A percentile compares a stretch with the other conserved stretches of the same genome.
phyloP scores from a whole-genome alignment of 2,797 vertebrate species.

The Chelmon rostratus region DNA sequence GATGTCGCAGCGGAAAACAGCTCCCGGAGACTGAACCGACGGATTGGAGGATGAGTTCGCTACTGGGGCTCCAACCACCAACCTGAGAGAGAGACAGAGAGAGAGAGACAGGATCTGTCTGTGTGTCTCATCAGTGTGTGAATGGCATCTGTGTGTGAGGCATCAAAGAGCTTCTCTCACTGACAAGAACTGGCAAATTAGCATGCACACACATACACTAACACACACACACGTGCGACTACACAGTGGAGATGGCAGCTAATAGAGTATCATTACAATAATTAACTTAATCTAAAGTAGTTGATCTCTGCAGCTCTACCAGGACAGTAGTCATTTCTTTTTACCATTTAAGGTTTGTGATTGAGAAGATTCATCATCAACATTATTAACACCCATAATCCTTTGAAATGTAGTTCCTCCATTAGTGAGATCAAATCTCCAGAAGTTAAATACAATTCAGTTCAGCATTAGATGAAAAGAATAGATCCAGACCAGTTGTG shows the following conservation, averaged over 20 bases:
- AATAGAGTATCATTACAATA: not conserved
- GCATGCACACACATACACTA: conserved; percentile 37
- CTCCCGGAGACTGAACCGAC: conserved; percentile 87
- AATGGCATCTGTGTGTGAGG: conserved; percentile 68
- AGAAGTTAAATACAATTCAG: not conserved
- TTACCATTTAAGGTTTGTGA: conserved; percentile 1
- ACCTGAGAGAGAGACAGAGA: conserved; percentile 81
- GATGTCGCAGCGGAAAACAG: conserved; percentile 90
- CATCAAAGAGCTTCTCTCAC: conserved; percentile 69
- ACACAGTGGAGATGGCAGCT: conserved; percentile 14
- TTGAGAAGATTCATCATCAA: not conserved
- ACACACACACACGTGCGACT: conserved; percentile 1
- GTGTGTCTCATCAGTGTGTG: conserved; percentile 49
- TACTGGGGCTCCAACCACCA: conserved; percentile 92
- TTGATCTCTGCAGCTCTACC: not conserved
- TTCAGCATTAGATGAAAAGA: conserved; percentile 9
- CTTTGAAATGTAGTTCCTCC: not conserved
- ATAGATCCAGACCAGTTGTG: conserved; percentile 68
- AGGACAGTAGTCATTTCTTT: not conserved
- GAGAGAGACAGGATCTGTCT: conserved; percentile 29
- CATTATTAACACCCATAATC: not conserved
- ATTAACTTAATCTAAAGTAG: not conserved
- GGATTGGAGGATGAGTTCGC: conserved; percentile 81
- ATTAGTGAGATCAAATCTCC: not conserved
- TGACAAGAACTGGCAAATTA: conserved; percentile 60